Percentiles rank a stretch among this genome's conserved stretches.
These are phyloP conservation scores for Oryctes rhinoceros DNA, from an alignment of 1,140 invertebrate genomes.

Conservation along the genomic window DNA sequence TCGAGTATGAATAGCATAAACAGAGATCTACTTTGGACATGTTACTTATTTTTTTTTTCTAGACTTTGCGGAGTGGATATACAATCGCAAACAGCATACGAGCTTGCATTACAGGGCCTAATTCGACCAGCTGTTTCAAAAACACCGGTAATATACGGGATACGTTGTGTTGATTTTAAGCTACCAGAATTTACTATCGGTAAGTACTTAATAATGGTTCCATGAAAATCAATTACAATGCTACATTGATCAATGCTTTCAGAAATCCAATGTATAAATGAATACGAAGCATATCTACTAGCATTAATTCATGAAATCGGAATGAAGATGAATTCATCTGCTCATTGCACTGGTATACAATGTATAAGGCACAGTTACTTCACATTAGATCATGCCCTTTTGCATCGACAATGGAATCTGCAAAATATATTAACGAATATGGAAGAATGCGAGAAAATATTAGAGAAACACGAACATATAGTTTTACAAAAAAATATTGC, in stretches of 20 bases:
- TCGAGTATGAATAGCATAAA: slow-evolving; percentile 70
- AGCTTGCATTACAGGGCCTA: slow-evolving; percentile 81
- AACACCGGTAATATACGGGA: slow-evolving; percentile 82
- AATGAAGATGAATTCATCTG: slow-evolving; percentile 77
- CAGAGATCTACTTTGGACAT: not conserved
- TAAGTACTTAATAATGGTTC: slow-evolving; percentile 59
- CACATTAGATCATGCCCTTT: slow-evolving; percentile 75
- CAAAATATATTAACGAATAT: slow-evolving; percentile 80
- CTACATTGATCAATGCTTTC: slow-evolving; percentile 58
- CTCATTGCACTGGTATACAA: slow-evolving; percentile 80
- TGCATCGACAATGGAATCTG: slow-evolving; percentile 85
- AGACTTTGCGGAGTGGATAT: slow-evolving; percentile 81
- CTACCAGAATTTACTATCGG: slow-evolving; percentile 87
- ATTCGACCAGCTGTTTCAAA: slow-evolving; percentile 76
- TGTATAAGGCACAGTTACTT: slow-evolving; percentile 87
- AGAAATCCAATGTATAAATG: slow-evolving; percentile 89
- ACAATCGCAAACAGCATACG: slow-evolving; percentile 87
- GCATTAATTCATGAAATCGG: slow-evolving; percentile 83
- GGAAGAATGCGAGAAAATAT: slow-evolving; percentile 48
- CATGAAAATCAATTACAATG: slow-evolving; percentile 33
- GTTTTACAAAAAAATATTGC: slow-evolving; percentile 40
- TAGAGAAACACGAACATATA: slow-evolving; percentile 43
- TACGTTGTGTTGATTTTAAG: slow-evolving; percentile 85
- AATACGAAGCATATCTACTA: slow-evolving; percentile 78
- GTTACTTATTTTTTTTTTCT: slow-evolving; percentile 52